These are phyloP conservation scores for Neoaliturus tenellus DNA, from an alignment of 2,888 invertebrate genomes.

Conservation along the genomic window DNA sequence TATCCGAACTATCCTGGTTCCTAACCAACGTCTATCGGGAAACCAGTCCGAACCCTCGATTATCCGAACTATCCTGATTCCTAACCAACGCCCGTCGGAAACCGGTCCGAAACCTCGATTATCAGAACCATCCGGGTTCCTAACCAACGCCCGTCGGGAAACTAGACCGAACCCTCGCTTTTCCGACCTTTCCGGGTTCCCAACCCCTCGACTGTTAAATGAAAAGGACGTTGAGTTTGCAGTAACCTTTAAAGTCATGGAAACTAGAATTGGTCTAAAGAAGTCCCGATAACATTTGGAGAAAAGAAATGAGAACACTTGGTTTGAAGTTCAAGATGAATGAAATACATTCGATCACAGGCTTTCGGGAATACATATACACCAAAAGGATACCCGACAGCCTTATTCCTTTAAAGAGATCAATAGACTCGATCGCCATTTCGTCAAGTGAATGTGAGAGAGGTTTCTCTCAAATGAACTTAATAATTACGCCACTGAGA, in stretches of 20 bases:
- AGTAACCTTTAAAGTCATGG: not conserved
- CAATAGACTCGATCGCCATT: not conserved
- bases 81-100: no score
- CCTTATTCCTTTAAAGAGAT: not conserved
- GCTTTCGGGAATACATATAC: conserved; percentile 1
- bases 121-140: no score
- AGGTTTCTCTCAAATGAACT: conserved; percentile 1
- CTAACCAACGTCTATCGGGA: no score
- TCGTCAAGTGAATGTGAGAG: conserved; percentile 19
- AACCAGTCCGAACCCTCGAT: no score
- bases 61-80: no score
- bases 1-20: no score
- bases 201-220: not conserved
- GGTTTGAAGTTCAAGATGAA: not conserved
- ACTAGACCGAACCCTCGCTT: no score
- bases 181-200: no score
- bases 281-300: conserved; percentile 11
- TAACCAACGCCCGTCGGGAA: no score
- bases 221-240: not conserved
- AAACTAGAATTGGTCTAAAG: not conserved
- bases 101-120: no score
- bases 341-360: not conserved
- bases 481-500: conserved; percentile 1
- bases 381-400: not conserved
- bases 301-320: not conserved